These are phyloP conservation scores for Eulacestoma nigropectus DNA, from an alignment of 2,113 vertebrate genomes.

Conservation along the genomic window DNA sequence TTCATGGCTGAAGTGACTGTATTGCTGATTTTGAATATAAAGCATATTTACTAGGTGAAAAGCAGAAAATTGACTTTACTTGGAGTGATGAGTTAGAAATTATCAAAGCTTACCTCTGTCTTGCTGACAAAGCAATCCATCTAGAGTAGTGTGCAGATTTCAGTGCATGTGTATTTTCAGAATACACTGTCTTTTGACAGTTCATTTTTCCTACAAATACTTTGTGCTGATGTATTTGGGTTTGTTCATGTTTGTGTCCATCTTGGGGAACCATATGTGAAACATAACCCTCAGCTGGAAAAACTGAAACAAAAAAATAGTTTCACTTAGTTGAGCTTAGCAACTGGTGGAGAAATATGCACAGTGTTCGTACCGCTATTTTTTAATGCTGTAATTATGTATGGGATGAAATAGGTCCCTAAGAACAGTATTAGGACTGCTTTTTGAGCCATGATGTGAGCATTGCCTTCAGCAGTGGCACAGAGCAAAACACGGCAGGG, in stretches of 20 bases:
- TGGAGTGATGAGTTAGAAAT: not conserved
- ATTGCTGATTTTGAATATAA: not conserved
- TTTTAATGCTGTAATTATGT: not conserved
- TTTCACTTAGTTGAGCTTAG: not conserved
- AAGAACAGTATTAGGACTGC: not conserved
- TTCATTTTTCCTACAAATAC: not conserved
- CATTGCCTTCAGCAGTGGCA: not conserved
- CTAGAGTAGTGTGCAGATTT: not conserved
- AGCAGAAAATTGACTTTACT: not conserved
- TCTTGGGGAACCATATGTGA: not conserved
- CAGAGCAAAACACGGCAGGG: not conserved
- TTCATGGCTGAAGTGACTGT: not conserved
- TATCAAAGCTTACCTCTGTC: not conserved
- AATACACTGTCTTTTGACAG: not conserved
- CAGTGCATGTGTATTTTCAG: not conserved
- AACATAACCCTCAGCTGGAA: not conserved
- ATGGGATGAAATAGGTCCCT: not conserved
- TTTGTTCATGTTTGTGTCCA: not conserved
- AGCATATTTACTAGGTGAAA: not conserved
- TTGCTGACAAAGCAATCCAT: not conserved
- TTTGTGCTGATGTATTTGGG: not conserved
- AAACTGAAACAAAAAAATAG: not conserved
- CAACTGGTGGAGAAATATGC: not conserved
- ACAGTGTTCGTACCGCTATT: not conserved
- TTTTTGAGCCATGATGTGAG: not conserved